phyloP scores from a whole-genome alignment of 2,797 vertebrate species.

The Rhinella marina region DNA sequence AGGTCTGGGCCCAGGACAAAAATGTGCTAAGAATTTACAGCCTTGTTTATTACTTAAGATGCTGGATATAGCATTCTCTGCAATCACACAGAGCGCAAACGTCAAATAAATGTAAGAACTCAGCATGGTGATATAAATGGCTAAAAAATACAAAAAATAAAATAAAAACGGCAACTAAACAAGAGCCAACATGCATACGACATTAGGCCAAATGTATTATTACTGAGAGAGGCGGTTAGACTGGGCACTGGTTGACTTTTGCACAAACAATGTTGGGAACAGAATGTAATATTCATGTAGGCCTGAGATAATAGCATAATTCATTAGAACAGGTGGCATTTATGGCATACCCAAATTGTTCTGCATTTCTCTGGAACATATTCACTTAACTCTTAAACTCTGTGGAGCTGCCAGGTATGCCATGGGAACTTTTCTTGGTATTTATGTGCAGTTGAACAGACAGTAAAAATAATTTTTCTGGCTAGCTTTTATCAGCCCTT shows the following conservation, averaged over 20 bases:
- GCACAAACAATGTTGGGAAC: conserved; percentile 51
- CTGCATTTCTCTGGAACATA: conserved; percentile 15
- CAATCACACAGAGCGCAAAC: not conserved
- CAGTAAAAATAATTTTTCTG: conserved; percentile 2
- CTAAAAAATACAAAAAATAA: not conserved
- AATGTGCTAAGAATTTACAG: conserved; percentile 15
- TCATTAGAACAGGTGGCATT: conserved; percentile 49
- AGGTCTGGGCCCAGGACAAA: not conserved
- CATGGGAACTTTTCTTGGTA: conserved; percentile 12
- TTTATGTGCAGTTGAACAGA: not conserved
- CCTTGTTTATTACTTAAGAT: not conserved
- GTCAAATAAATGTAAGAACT: not conserved
- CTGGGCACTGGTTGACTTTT: conserved; percentile 16
- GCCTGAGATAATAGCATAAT: conserved; percentile 41
- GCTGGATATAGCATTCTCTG: not conserved
- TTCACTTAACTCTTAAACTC: conserved; percentile 22
- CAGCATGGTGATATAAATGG: too few species aligned
- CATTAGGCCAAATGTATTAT: conserved; percentile 1
- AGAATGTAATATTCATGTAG: conserved; percentile 56
- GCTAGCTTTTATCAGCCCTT: not conserved
- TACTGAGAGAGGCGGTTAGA: conserved; percentile 19
- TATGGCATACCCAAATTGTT: conserved; percentile 37
- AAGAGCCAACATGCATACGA: not conserved
- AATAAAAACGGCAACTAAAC: not conserved
- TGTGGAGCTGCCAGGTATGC: conserved; percentile 15